phyloP scores from a whole-genome alignment of 2,113 vertebrate genomes.

The Capreolus pygargus region DNA sequence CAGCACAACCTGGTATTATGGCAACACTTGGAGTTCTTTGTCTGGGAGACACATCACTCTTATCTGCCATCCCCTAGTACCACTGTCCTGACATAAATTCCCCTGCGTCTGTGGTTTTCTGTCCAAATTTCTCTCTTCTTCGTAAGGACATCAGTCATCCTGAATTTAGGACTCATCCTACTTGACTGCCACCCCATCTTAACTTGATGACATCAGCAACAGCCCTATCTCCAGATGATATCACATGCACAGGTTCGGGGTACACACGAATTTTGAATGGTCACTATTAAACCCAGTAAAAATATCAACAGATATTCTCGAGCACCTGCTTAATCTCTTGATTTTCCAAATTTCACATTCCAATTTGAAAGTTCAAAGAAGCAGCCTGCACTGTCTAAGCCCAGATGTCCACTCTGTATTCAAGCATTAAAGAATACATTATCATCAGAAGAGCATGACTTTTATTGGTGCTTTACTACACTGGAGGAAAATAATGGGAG shows the following conservation, averaged over 20 bases:
- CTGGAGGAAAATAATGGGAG: not conserved
- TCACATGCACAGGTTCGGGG: fast-evolving
- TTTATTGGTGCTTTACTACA: not conserved
- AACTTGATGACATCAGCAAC: not conserved
- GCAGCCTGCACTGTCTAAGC: not conserved
- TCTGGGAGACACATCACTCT: fast-evolving
- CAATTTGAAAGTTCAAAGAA: not conserved
- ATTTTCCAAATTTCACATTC: not conserved
- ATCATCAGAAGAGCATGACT: not conserved
- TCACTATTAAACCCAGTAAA: not conserved
- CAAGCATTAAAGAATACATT: not conserved
- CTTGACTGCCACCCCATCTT: fast-evolving
- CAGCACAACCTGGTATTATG: not conserved
- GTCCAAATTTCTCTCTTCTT: not conserved
- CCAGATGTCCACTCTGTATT: not conserved
- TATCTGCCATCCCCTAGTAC: not conserved
- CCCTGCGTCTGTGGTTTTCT: not conserved
- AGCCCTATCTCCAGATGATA: not conserved
- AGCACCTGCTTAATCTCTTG: not conserved
- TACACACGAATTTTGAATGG: not conserved
- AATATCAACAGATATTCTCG: not conserved
- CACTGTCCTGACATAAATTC: fast-evolving
- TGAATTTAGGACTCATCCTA: not conserved
- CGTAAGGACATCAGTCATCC: fast-evolving
- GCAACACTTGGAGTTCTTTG: fast-evolving